Evolutionary conservation across 2,888 invertebrate genomes (phyloP).

Genomic region (Branchellion lobata): DNA sequence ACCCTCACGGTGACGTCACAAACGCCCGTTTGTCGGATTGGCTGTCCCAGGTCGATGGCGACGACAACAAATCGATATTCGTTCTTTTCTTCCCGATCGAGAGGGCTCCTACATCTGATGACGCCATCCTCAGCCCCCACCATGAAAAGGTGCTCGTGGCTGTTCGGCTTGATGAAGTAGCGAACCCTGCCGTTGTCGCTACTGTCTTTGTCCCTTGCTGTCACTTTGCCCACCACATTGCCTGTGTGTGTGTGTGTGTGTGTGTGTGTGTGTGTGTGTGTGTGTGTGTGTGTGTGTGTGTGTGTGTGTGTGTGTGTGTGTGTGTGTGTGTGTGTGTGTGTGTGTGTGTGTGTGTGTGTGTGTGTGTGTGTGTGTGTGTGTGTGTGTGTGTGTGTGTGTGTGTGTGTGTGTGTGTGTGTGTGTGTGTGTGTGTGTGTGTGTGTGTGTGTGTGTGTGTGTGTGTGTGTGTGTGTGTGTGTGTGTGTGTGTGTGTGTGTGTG

Average conservation of each 20-base stretch:
- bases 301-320: too few relatives aligned
- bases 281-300: too few relatives aligned
- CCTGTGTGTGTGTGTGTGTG: background rate
- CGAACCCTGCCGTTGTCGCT: background rate
- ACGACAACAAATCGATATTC: background rate
- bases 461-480: conserved; percentile 23
- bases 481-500: conserved; percentile 23
- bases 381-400: too few relatives aligned
- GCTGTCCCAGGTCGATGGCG: conserved; percentile 22
- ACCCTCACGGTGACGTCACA: conserved; percentile 12
- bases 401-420: too few relatives aligned
- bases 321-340: too few relatives aligned
- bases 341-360: too few relatives aligned
- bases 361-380: too few relatives aligned
- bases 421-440: too few relatives aligned
- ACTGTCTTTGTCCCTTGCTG: conserved; percentile 23
- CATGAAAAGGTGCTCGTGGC: background rate
- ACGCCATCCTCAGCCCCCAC: background rate
- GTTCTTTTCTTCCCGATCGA: conserved; percentile 14
- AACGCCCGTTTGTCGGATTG: conserved; percentile 28
- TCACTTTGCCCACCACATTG: background rate
- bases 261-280: too few relatives aligned
- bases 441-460: conserved; percentile 10
- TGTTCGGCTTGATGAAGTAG: conserved; percentile 16
- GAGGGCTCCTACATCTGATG: background rate